These are phyloP conservation scores for Triplophysa siluroides DNA, from an alignment of 2,113 vertebrate species.

Conservation along the genomic window DNA sequence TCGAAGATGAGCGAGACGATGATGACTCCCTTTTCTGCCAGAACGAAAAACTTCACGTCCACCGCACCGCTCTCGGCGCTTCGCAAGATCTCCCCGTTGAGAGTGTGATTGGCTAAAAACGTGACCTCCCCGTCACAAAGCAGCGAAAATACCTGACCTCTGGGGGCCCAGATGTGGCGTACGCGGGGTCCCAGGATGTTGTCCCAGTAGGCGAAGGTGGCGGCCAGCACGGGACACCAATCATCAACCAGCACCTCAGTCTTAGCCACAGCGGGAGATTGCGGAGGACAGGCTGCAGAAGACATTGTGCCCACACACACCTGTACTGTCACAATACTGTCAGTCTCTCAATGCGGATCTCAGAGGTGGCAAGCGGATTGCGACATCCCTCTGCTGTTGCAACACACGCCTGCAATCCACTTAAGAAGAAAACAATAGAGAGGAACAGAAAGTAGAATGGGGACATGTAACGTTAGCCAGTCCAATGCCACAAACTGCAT, in stretches of 20 bases:
- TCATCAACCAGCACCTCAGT: constrained; percentile 87
- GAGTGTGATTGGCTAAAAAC: constrained; percentile 94
- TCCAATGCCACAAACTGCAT: neutral
- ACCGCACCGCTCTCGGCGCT: constrained; percentile 95
- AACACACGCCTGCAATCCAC: constrained; percentile 9
- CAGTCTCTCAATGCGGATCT: constrained; percentile 16
- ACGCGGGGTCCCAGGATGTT: constrained; percentile 97
- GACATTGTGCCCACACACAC: constrained; percentile 76
- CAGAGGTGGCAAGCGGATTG: neutral
- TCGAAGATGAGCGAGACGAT: constrained; percentile 98
- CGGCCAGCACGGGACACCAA: constrained; percentile 91
- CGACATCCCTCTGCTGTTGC: constrained; percentile 23
- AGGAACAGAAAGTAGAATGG: neutral
- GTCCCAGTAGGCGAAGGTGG: constrained; percentile 99
- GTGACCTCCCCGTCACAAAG: constrained; percentile 95
- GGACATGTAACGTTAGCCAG: neutral
- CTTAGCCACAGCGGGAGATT: constrained; percentile 95
- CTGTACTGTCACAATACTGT: neutral
- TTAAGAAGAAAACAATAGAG: neutral
- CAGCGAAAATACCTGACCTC: constrained; percentile 79
- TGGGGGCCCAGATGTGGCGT: constrained; percentile 93
- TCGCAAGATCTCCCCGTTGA: constrained; percentile 96
- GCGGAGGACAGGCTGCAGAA: constrained; percentile 88
- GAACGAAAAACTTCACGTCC: constrained; percentile 96
- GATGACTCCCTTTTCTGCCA: constrained; percentile 95